phyloP scores from a whole-genome alignment of 1,140 invertebrate species.

The Drosophila pectinifera region DNA sequence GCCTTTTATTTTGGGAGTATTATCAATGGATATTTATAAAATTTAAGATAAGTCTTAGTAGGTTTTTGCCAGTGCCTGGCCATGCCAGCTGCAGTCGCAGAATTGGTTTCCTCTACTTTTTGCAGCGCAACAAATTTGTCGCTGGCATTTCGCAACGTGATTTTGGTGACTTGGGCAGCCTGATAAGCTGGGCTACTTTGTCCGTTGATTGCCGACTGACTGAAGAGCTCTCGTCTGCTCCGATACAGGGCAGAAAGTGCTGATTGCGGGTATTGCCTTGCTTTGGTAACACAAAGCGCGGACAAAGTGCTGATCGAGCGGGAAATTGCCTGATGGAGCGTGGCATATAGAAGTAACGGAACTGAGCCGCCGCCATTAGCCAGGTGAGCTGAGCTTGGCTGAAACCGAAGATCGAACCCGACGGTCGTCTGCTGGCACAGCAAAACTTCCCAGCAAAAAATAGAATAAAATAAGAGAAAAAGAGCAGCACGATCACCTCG shows the following conservation, averaged over 20 bases:
- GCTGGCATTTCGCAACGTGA: constrained; percentile 64
- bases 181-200: constrained; percentile 45
- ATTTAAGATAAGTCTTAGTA: not conserved
- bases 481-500: constrained; percentile 50
- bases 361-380: constrained; percentile 38
- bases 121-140: constrained; percentile 44
- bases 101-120: constrained; percentile 5
- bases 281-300: constrained; percentile 58
- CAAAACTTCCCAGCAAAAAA: constrained; percentile 24
- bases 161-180: constrained; percentile 52
- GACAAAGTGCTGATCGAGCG: constrained; percentile 71
- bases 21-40: not conserved
- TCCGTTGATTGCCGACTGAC: constrained; percentile 23
- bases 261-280: constrained; percentile 1
- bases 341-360: constrained; percentile 73
- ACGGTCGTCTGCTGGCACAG: constrained; percentile 38
- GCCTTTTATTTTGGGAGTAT: no score
- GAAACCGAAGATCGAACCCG: constrained; percentile 28
- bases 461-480: not conserved
- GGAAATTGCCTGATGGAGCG: constrained; percentile 74
- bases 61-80: constrained; percentile 10
- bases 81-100: constrained; percentile 14
- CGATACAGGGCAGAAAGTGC: constrained; percentile 32
- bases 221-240: constrained; percentile 22
- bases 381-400: constrained; percentile 19